These are phyloP conservation scores for Anaspis maculata DNA, from an alignment of 2,888 invertebrate genomes.

Conservation along the genomic window DNA sequence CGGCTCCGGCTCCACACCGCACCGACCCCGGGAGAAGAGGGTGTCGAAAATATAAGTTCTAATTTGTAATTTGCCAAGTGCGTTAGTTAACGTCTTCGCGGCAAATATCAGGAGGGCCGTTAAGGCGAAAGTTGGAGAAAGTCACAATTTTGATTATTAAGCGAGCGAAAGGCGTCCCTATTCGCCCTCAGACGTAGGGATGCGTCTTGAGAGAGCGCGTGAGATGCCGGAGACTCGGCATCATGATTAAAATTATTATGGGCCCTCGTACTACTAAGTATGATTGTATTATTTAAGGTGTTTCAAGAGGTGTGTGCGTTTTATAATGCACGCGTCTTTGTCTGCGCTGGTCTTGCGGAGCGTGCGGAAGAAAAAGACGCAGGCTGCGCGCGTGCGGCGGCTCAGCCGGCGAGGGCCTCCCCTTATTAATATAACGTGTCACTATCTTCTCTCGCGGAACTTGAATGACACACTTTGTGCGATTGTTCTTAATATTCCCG, in stretches of 20 bases:
- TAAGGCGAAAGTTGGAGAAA: conserved; percentile 37
- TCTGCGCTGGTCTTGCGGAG: not conserved
- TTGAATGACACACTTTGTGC: conserved; percentile 21
- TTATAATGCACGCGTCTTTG: too few relatives aligned
- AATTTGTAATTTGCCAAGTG: conserved; percentile 41
- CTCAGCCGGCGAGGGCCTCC: conserved; percentile 6
- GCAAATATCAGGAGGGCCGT: conserved; percentile 38
- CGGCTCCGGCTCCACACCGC: too few relatives aligned
- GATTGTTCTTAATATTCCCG: conserved; percentile 27
- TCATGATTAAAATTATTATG: conserved; percentile 42
- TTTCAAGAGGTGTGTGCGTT: conserved; percentile 27
- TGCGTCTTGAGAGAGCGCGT: too few relatives aligned
- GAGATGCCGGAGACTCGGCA: too few relatives aligned
- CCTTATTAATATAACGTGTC: conserved; percentile 25
- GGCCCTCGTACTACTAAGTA: conserved; percentile 36
- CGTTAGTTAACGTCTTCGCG: conserved; percentile 39
- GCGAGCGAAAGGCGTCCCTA: conserved; percentile 31
- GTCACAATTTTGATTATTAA: conserved; percentile 40
- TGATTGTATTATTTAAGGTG: conserved; percentile 41
- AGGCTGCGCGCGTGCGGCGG: not conserved
- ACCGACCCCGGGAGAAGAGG: conserved; percentile 17
- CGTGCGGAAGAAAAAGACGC: conserved; percentile 1
- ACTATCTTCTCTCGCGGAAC: conserved; percentile 24
- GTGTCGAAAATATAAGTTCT: conserved; percentile 41
- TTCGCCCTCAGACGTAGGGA: too few relatives aligned